A percentile compares a stretch with the other conserved stretches of the same genome.
Evolutionary conservation across 2,797 vertebrate species (phyloP).

Genomic region (Hapalemur alaotrensis): DNA sequence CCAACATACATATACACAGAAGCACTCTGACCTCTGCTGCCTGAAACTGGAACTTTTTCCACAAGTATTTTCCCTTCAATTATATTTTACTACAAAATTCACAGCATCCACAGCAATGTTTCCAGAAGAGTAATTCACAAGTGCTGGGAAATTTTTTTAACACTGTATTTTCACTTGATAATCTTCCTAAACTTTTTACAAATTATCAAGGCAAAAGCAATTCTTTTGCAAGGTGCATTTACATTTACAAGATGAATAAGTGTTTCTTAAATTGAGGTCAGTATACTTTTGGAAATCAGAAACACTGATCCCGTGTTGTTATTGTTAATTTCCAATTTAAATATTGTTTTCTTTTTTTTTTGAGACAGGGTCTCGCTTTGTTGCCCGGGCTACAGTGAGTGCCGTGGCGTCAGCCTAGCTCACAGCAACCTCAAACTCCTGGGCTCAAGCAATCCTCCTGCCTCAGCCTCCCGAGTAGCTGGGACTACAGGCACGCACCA

Average conservation of each 20-base stretch:
- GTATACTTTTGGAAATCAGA: background rate
- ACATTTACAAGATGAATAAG: background rate
- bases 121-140: background rate
- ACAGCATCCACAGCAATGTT: background rate
- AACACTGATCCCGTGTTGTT: background rate
- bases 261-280: background rate
- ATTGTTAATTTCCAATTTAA: background rate
- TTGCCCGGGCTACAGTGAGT: no score
- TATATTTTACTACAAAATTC: background rate
- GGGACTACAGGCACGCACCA: no score
- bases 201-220: background rate
- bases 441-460: no score
- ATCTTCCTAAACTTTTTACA: background rate
- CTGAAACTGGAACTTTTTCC: slow-evolving; percentile 75
- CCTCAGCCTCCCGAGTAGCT: no score
- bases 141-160: background rate
- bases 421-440: no score
- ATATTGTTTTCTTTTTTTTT: background rate
- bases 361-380: no score
- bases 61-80: background rate
- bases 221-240: background rate
- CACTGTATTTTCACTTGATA: background rate
- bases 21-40: slow-evolving; percentile 84
- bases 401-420: no score
- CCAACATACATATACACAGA: background rate